Conservation (phyloP, 2,113 vertebrate genomes). For the Burhinus bistriatus region DNA sequence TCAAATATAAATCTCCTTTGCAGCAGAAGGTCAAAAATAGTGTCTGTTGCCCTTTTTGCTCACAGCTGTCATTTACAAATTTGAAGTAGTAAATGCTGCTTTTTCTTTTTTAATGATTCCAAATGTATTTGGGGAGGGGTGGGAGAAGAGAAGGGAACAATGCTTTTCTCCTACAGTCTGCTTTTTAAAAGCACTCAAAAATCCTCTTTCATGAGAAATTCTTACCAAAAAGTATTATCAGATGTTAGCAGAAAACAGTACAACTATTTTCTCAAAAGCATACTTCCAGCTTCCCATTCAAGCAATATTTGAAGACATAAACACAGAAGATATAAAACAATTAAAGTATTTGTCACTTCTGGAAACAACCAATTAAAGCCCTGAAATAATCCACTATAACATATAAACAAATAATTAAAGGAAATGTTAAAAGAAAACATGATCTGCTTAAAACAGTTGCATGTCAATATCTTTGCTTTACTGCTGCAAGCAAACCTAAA, state of each 20-base stretch:
- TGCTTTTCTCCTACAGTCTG: not conserved
- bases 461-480: not conserved
- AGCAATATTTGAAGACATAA: not conserved
- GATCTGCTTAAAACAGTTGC: not conserved
- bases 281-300: not conserved
- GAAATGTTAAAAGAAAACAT: not conserved
- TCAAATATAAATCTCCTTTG: not conserved
- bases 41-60: not conserved
- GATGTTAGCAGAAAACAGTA: not conserved
- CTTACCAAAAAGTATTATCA: not conserved
- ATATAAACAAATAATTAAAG: not conserved
- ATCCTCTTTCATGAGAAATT: not conserved
- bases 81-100: not conserved
- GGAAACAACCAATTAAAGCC: not conserved
- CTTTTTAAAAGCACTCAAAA: not conserved
- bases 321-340: not conserved
- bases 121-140: not conserved
- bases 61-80: not conserved
- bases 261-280: not conserved
- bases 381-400: not conserved
- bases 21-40: not conserved
- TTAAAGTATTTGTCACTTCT: not conserved
- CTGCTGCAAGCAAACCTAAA: not conserved
- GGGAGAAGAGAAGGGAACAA: not conserved
- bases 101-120: not conserved